Base-by-base conservation (phyloP, 2,797 vertebrate species). In the Syncerus caffer region DNA sequence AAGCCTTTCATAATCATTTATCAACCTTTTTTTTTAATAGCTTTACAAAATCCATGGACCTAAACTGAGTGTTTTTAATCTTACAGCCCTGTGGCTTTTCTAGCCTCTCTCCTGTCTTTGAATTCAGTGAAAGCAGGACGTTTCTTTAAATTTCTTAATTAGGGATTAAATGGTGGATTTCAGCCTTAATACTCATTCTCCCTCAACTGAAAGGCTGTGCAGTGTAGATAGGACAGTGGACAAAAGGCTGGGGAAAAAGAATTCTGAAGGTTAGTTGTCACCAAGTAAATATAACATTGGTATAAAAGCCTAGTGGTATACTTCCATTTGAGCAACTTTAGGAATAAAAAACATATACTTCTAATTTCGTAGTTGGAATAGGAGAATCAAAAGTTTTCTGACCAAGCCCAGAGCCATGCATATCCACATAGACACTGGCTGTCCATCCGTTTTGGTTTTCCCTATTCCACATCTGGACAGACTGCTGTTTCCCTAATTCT, bases 381-480 rank as follows among this genome's bases (percentile, higher is more conserved):
- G n/a, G 45, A 38, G 16, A n/a, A 62, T n/a, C 45, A 14, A 42
- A 47, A 38, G 45, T 42, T 23, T 88, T 4, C 2, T 16, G 16
- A 38, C 16, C 50, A 67, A 27, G 16, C 38, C 42, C n/a, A 38
- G 34, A 7, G 53, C 51, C 19, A 2, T 5, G 10, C 1, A 0
- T 16, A 8, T 67, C 9, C 16, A 9, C 1, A 6, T 6, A 11
- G 53, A n/a, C 47, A 34, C 8, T 25, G 64, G 42, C 51, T n/a
- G 9, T 31, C 7, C 29, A 2, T 34, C 31, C 7, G 0, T 45
- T 51, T 34, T 29, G 17, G 4, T 42, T 47, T 42, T 78, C 17
- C 58, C n/a, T 50, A 1, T n/a, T 31, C 55, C 5, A 2, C 6
- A 3, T 21, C 47, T 42, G 1, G 29, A 2, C 25, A 53, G 58